Evolutionary conservation across 2,797 vertebrate genomes (phyloP).

Genomic region (Eremophila alpestris): DNA sequence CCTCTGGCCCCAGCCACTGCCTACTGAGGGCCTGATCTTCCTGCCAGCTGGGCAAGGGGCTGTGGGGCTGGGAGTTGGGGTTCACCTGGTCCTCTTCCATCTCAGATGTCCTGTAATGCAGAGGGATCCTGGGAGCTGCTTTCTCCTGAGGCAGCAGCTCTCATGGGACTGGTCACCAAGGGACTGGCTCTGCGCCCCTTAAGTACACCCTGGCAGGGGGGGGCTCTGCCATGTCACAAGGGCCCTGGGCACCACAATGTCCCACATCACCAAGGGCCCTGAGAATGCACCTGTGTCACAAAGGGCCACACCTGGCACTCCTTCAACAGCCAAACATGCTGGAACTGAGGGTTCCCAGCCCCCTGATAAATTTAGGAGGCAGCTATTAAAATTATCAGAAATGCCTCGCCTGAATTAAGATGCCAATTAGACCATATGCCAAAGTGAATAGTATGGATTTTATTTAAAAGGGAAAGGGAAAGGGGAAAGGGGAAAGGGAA

Average conservation of each 20-base stretch:
- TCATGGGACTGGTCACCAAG: accelerated
- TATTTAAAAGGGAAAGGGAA: neutral
- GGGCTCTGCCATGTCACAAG: neutral
- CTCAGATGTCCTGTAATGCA: accelerated
- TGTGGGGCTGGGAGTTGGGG: accelerated
- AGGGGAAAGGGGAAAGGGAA: too few species aligned
- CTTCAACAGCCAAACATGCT: neutral
- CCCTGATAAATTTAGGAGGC: neutral
- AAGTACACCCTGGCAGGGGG: accelerated
- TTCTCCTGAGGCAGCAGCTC: neutral
- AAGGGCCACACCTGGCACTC: accelerated
- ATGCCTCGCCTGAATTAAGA: neutral
- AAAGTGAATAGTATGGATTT: neutral
- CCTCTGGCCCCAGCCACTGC: neutral
- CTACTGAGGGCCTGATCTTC: neutral
- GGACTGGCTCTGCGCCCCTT: accelerated
- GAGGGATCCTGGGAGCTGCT: too few species aligned
- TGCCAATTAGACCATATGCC: neutral
- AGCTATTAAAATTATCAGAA: neutral
- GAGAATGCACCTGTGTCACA: accelerated
- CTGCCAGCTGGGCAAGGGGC: neutral
- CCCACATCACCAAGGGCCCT: neutral
- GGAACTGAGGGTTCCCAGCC: neutral
- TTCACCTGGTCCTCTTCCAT: neutral
- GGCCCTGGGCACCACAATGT: too few species aligned